Conservation (phyloP, 2,113 vertebrate species). For the Dicerorhinus sumatrensis region DNA sequence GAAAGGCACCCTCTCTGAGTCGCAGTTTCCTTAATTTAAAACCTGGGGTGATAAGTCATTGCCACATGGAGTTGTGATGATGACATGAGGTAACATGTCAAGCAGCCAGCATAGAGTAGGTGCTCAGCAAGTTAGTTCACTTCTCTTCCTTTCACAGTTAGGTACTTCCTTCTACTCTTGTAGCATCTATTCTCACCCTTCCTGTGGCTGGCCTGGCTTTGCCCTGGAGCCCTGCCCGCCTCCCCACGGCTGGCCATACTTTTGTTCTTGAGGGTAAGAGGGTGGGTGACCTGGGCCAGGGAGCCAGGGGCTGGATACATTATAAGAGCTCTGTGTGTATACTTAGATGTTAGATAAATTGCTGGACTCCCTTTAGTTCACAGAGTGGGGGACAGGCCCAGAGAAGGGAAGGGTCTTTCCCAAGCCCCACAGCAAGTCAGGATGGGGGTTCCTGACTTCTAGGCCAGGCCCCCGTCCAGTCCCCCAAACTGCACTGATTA, state of each 20-base stretch:
- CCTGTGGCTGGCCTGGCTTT: constrained; percentile 41
- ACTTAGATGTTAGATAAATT: constrained; percentile 48
- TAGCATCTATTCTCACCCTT: constrained; percentile 37
- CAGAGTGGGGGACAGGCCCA: background rate
- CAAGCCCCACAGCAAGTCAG: background rate
- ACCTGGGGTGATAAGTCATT: background rate
- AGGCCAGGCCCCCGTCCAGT: background rate
- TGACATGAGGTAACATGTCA: background rate
- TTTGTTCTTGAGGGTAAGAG: constrained; percentile 5
- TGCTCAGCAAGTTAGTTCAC: constrained; percentile 38
- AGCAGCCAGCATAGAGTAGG: background rate
- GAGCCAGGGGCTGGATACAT: constrained; percentile 28
- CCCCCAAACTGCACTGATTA: background rate
- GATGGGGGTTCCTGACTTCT: constrained; percentile 8
- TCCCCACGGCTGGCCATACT: background rate
- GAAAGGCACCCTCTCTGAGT: background rate
- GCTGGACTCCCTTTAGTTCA: constrained; percentile 26
- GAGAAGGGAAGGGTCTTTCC: constrained; percentile 37
- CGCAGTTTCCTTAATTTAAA: constrained; percentile 34
- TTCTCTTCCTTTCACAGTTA: constrained; percentile 31
- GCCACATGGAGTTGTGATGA: background rate
- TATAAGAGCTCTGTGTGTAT: constrained; percentile 35
- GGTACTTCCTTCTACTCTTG: constrained; percentile 35
- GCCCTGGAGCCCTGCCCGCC: background rate
- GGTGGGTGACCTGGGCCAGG: background rate